These are phyloP conservation scores for Therioaphis trifolii DNA, from an alignment of 2,888 invertebrate genomes.

Conservation along the genomic window DNA sequence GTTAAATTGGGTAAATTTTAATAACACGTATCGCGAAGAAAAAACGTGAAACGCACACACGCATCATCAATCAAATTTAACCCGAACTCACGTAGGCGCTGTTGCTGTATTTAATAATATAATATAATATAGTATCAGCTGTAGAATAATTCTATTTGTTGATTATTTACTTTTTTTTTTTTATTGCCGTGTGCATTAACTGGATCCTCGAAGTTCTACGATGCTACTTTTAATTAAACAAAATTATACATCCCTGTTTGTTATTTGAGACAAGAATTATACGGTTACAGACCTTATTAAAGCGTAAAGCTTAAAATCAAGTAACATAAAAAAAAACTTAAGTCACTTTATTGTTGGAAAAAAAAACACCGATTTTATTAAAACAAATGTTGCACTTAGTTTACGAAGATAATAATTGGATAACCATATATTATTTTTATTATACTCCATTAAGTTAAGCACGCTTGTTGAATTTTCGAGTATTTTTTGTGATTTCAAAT, in stretches of 20 bases:
- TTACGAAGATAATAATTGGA: neutral
- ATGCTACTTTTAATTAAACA: conserved; percentile 23
- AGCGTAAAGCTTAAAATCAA: neutral
- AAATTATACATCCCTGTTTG: neutral
- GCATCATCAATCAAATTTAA: too few species aligned
- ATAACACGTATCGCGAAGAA: too few species aligned
- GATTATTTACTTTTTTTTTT: neutral
- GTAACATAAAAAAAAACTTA: neutral
- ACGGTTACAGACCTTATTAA: neutral
- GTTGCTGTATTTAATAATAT: too few species aligned
- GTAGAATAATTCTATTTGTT: neutral
- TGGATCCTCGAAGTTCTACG: neutral
- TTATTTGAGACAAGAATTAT: conserved; percentile 7
- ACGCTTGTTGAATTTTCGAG: neutral
- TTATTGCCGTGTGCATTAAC: neutral
- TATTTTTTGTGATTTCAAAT: neutral
- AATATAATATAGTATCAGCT: too few species aligned
- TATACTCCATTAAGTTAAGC: too few species aligned
- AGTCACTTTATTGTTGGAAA: neutral
- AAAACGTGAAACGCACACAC: too few species aligned
- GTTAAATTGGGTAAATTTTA: too few species aligned
- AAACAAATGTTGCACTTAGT: neutral
- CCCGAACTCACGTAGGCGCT: too few species aligned
- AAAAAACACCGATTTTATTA: neutral
- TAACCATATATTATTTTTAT: neutral